Evolutionary conservation across 2,797 vertebrate genomes (phyloP).

Genomic region (Silurus aristotelis): DNA sequence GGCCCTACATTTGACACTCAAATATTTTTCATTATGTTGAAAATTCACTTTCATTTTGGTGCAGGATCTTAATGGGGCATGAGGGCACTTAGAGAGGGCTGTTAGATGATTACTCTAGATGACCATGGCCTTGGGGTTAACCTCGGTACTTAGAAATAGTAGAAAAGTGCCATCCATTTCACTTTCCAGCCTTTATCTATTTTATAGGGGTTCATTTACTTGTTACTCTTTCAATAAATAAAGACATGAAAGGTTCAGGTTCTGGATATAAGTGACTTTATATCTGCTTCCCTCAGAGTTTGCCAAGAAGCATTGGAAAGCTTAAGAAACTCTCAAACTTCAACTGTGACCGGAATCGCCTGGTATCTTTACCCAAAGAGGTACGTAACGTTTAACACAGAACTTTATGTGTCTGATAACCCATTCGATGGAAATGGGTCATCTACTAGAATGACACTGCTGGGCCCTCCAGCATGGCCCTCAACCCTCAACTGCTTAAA

Average conservation of each 20-base stretch:
- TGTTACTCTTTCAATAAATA: no score
- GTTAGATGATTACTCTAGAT: not conserved
- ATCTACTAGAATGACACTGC: no score
- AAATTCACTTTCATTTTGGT: not conserved
- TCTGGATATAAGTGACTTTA: not conserved
- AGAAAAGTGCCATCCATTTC: not conserved
- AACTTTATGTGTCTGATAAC: not conserved
- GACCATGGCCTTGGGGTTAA: not conserved
- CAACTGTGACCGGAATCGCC: constrained; percentile 94
- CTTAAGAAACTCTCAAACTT: constrained; percentile 94
- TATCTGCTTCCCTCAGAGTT: constrained; percentile 71
- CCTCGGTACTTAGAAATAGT: not conserved
- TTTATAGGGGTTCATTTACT: not conserved
- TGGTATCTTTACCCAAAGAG: constrained; percentile 93
- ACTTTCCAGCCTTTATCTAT: not conserved
- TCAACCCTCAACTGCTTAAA: no score
- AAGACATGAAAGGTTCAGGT: not conserved
- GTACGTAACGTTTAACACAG: constrained; percentile 66
- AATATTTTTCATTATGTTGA: no score
- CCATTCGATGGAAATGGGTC: no score
- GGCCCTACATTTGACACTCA: not conserved
- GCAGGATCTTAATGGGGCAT: not conserved
- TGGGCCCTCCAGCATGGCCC: no score
- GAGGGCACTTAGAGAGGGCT: not conserved
- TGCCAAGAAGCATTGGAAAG: constrained; percentile 93